Base-by-base conservation (phyloP, 92 coral and sea anemone species). In the Epizoanthus illoricatus region DNA sequence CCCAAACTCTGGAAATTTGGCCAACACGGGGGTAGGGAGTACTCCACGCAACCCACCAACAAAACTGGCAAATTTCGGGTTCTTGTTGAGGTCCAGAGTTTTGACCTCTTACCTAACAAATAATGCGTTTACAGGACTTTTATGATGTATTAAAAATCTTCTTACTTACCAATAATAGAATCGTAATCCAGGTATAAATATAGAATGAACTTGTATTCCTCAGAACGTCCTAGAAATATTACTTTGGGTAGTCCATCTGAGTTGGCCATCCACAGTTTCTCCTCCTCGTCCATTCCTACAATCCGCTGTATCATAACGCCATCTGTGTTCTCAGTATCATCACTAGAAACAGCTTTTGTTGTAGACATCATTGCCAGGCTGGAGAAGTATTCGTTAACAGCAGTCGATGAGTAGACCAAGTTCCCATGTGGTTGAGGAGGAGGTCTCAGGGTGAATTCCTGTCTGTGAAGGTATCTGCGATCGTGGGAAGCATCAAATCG, bases 191-290 rank as follows among this genome's bases (percentile, higher is more conserved):
- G 76, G 61, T 88, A 84, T 41, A 92, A 45, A 28, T 83, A 88
- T 73, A 92, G 54, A 28, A 74, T 80, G 83, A 92, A 92, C 68
- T 73, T 66, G 78, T 92, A 92, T 36, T 64, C 64, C 65, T 88
- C 90, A 5, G 81, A 71, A 45, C 94, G 92, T 23, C 93, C 90
- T 21, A 92, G 84, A n/a, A 83, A 86, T 28, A 92, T 90, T 84
- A 87, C 58, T 58, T 85, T 63, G 5, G 97, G 97, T 39, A 92
- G 75, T 36, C 66, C 69, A 67, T 69, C 69, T 54, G 73, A 73
- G 16, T 23, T 64, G 5, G 41, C 57, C 43, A 84, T 33, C 36
- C 24, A n/a, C 2, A 57, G 67, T 41, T 58, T 36, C 47, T 58
- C 74, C 9, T 73, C 52, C 17, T 85, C 83, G 18, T 80, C 86